Evolutionary conservation across 23 tunicate genomes (phyloP).

Genomic region (Clavelina lepadiformis): DNA sequence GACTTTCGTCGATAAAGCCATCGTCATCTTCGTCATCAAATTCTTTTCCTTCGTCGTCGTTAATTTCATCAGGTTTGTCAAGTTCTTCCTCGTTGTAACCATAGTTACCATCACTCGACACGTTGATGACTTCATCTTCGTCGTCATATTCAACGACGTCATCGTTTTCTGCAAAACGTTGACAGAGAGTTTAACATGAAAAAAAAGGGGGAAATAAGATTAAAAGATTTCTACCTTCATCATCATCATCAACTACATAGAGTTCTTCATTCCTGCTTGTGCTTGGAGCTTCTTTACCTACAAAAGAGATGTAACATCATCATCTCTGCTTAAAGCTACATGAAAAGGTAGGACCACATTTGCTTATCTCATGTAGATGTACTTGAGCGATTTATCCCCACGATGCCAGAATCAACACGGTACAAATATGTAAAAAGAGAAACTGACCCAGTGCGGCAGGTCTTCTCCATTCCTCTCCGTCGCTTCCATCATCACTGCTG

Average conservation of each 20-base stretch:
- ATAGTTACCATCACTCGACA: conserved; percentile 7
- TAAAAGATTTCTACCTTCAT: conserved; percentile 1
- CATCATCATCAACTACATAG: conserved; percentile 39
- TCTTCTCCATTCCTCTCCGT: conserved; percentile 14
- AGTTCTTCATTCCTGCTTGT: conserved; percentile 27
- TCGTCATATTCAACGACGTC: too few relatives aligned
- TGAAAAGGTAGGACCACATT: neutral
- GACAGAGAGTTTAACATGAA: neutral
- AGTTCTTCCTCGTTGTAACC: conserved; percentile 28
- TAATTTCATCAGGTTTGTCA: conserved; percentile 13
- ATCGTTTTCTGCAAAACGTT: conserved; percentile 1
- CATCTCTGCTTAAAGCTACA: too few relatives aligned
- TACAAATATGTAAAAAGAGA: conserved; percentile 13
- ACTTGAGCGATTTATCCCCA: neutral
- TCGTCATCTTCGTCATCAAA: conserved; percentile 13
- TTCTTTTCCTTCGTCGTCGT: conserved; percentile 21
- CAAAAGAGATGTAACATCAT: neutral
- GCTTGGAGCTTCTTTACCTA: conserved; percentile 31
- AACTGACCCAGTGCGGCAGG: conserved; percentile 7
- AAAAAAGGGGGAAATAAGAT: neutral
- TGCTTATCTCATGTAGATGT: neutral
- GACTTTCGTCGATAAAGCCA: too few relatives aligned
- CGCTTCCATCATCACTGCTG: conserved; percentile 76
- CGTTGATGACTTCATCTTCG: neutral
- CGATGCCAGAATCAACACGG: neutral